These are phyloP conservation scores for Eulacestoma nigropectus DNA, from an alignment of 2,113 vertebrate species.

Conservation along the genomic window DNA sequence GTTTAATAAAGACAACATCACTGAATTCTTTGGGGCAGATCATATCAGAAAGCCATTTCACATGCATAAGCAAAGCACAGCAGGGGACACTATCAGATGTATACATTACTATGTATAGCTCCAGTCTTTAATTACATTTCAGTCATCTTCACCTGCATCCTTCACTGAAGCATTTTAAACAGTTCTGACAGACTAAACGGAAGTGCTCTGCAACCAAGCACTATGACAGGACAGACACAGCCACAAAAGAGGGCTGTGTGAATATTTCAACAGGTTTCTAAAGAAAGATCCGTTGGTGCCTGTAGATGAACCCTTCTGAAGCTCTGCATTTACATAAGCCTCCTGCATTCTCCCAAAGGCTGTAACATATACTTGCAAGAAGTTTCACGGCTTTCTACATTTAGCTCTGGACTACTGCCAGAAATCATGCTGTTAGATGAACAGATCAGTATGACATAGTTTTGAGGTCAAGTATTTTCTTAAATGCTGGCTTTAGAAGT, in stretches of 20 bases:
- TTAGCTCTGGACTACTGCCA: conserved; percentile 47
- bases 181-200: background rate
- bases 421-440: background rate
- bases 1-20: background rate
- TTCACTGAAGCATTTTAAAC: background rate
- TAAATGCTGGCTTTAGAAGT: background rate
- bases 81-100: background rate
- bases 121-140: background rate
- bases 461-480: conserved; percentile 48
- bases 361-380: background rate
- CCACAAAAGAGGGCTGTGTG: background rate
- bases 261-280: background rate
- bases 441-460: conserved; percentile 1
- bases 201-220: background rate
- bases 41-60: background rate
- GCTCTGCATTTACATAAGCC: background rate
- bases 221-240: background rate
- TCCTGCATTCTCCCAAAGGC: background rate
- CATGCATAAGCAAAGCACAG: background rate
- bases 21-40: background rate
- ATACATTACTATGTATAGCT: background rate
- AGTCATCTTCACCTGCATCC: background rate
- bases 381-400: conserved; percentile 37
- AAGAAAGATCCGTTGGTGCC: background rate
- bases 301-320: background rate